Percentiles rank a stretch among this genome's conserved stretches.
Evolutionary conservation across 1,140 invertebrate species (phyloP).

Genomic region (Mycetomoellerius zeteki): DNA sequence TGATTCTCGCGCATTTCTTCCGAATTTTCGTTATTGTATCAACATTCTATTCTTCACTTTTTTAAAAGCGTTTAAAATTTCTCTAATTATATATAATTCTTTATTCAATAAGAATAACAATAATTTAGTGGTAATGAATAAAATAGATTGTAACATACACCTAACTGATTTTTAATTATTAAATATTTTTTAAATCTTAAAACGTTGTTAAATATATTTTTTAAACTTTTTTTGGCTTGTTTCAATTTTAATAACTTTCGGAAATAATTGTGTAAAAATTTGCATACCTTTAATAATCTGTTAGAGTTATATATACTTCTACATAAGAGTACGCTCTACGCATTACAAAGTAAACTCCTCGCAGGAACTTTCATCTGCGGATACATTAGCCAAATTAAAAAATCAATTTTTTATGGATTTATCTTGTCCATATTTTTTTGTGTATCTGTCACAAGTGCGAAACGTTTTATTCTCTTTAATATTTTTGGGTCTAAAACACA

Average conservation of each 20-base stretch:
- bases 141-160: not conserved
- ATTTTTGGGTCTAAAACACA: not conserved
- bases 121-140: not conserved
- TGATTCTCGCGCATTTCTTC: not conserved
- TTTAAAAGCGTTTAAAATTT: not conserved
- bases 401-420: slow-evolving; percentile 30
- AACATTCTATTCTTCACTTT: not conserved
- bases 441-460: not conserved
- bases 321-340: not conserved
- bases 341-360: not conserved
- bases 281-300: slow-evolving; percentile 25
- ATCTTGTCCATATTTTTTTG: not conserved
- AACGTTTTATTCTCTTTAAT: not conserved
- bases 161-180: not conserved
- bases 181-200: not conserved
- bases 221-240: not conserved
- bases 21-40: not conserved
- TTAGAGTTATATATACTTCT: not conserved
- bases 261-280: not conserved
- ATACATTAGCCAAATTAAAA: slow-evolving; percentile 40
- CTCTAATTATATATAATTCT: slow-evolving; percentile 21
- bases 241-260: not conserved
- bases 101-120: not conserved
- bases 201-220: not conserved
- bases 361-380: not conserved